Conservation (phyloP, 2,888 invertebrate genomes). For the Muschampia plurimacula region DNA sequence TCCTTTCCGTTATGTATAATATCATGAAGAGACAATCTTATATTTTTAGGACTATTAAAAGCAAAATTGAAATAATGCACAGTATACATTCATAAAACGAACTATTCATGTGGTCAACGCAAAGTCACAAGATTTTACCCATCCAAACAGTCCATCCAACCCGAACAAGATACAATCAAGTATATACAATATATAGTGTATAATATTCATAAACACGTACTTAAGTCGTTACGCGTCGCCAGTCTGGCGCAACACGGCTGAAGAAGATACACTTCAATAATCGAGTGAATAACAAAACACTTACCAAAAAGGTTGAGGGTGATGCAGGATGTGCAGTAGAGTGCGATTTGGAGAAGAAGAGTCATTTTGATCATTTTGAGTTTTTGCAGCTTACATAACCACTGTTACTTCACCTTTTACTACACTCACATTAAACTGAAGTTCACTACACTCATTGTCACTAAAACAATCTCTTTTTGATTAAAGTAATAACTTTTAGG, state of each 20-base stretch:
- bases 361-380: conserved; percentile 67
- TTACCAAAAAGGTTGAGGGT: conserved; percentile 72
- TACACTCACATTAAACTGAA: conserved; percentile 32
- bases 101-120: too few relatives aligned
- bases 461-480: neutral
- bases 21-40: too few relatives aligned
- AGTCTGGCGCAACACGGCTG: neutral
- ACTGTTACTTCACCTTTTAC: conserved; percentile 46
- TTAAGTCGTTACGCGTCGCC: too few relatives aligned
- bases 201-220: too few relatives aligned
- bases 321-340: conserved; percentile 57
- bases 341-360: conserved; percentile 55
- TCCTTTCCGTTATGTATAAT: too few relatives aligned
- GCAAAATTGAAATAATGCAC: too few relatives aligned
- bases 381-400: conserved; percentile 48
- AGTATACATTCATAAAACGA: too few relatives aligned
- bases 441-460: conserved; percentile 25
- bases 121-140: too few relatives aligned
- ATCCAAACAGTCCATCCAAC: too few relatives aligned
- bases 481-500: neutral
- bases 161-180: too few relatives aligned
- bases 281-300: conserved; percentile 45
- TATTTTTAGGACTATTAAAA: too few relatives aligned
- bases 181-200: too few relatives aligned
- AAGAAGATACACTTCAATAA: neutral